Conservation (phyloP, 2,113 vertebrate genomes). For the Grammomys dolichurus region DNA sequence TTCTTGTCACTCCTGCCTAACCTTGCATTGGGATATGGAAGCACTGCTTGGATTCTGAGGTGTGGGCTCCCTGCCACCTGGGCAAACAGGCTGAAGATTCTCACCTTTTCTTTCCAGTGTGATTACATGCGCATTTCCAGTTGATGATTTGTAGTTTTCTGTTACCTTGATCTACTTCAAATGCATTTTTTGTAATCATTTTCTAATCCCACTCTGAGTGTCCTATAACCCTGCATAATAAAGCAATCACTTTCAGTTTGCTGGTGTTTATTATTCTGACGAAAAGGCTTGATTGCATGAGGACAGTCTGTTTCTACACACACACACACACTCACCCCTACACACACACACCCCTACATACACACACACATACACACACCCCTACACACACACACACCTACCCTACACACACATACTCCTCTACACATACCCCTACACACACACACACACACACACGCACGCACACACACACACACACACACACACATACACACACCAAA, state of each 20-base stretch:
- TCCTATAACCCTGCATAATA: neutral
- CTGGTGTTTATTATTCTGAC: slow-evolving; percentile 29
- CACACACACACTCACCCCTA: neutral
- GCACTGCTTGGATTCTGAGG: neutral
- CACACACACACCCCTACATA: neutral
- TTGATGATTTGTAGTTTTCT: neutral
- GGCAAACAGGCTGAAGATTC: neutral
- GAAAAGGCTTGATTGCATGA: slow-evolving; percentile 62
- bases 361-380: neutral
- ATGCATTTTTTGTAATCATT: slow-evolving; percentile 29
- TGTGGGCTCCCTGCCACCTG: neutral
- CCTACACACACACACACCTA: neutral
- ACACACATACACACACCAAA: neutral
- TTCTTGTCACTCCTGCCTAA: neutral
- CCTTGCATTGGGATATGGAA: neutral
- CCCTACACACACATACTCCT: neutral
- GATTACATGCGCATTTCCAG: neutral
- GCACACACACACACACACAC: neutral
- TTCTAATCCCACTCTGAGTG: neutral
- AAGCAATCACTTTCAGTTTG: neutral
- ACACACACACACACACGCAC: neutral
- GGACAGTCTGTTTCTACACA: neutral
- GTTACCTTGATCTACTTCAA: neutral
- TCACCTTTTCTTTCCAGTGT: neutral
- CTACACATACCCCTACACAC: neutral